Conservation (phyloP, 2,797 vertebrate species). For the Alcedo quadribrachys region DNA sequence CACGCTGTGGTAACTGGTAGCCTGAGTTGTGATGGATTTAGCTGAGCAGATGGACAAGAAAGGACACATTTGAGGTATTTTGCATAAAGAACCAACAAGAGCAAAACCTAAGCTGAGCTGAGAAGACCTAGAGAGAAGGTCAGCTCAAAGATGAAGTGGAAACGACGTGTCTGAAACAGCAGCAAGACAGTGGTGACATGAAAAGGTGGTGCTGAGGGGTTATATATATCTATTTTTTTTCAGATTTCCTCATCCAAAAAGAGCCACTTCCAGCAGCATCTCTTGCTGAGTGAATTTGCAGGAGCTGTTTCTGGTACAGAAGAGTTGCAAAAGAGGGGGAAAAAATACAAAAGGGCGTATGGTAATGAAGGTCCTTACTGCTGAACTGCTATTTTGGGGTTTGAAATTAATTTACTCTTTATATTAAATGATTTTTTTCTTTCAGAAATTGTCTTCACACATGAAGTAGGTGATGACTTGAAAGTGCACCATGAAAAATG, state of each 20-base stretch:
- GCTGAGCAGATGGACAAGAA: neutral
- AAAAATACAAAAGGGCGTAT: neutral
- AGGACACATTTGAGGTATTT: neutral
- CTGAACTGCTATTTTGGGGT: conserved; percentile 45
- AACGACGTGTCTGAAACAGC: neutral
- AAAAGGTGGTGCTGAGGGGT: neutral
- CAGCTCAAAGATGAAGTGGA: neutral
- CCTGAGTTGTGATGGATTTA: neutral
- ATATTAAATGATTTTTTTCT: conserved; percentile 6
- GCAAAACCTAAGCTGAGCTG: neutral
- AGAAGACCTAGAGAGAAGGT: neutral
- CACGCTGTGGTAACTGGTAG: rapidly evolving
- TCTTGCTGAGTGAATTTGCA: neutral
- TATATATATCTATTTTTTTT: neutral
- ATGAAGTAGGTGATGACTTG: neutral
- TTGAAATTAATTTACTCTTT: conserved; percentile 31
- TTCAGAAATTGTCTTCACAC: neutral
- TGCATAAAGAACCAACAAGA: neutral
- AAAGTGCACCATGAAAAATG: neutral
- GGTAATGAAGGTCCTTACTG: neutral
- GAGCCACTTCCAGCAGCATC: neutral
- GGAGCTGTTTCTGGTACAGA: neutral
- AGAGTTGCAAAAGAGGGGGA: neutral
- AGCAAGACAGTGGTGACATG: neutral
- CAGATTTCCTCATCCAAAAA: neutral